A percentile compares a stretch with the other conserved stretches of the same genome.
phyloP scores from a whole-genome alignment of 2,888 invertebrate genomes.

The Pseudoips prasinana region DNA sequence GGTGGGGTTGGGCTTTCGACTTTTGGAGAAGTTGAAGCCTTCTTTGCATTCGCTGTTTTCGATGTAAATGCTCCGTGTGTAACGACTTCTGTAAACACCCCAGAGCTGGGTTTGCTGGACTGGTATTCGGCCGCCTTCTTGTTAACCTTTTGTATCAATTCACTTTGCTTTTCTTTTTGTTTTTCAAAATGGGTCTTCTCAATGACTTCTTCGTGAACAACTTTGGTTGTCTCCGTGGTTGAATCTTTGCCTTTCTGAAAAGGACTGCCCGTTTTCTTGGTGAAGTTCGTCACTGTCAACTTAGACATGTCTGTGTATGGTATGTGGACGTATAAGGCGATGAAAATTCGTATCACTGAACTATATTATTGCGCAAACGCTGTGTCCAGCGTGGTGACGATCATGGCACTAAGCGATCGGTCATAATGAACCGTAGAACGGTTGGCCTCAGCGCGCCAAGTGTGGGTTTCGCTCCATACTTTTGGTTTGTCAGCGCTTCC shows the following conservation, averaged over 20 bases:
- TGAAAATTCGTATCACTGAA: slow-evolving; percentile 51
- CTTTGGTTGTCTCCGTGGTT: slow-evolving; percentile 23
- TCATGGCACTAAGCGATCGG: slow-evolving; percentile 59
- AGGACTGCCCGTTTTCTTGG: slow-evolving; percentile 49
- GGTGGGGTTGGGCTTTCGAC: slow-evolving; percentile 42
- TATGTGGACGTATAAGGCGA: slow-evolving; percentile 39
- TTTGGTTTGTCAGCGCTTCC: slow-evolving; percentile 71
- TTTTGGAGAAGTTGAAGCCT: slow-evolving; percentile 32
- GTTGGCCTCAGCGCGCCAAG: slow-evolving; percentile 59
- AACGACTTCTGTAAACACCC: slow-evolving; percentile 72
- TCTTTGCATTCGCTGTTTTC: slow-evolving; percentile 46
- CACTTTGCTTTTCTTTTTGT: slow-evolving; percentile 67
- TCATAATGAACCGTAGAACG: slow-evolving; percentile 54
- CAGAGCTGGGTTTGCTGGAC: slow-evolving; percentile 64
- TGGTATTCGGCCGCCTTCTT: slow-evolving; percentile 72
- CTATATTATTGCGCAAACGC: slow-evolving; percentile 49
- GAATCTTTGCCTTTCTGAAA: slow-evolving; percentile 38
- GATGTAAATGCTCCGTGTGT: slow-evolving; percentile 71
- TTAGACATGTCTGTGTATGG: slow-evolving; percentile 59
- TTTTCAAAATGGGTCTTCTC: slow-evolving; percentile 60
- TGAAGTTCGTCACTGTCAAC: slow-evolving; percentile 63
- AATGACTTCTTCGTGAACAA: slow-evolving; percentile 58
- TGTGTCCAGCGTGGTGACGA: slow-evolving; percentile 58
- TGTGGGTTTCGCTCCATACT: slow-evolving; percentile 78
- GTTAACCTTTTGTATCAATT: slow-evolving; percentile 62